Evolutionary conservation across 2,797 vertebrate species (phyloP).

Genomic region (Clangula hyemalis): DNA sequence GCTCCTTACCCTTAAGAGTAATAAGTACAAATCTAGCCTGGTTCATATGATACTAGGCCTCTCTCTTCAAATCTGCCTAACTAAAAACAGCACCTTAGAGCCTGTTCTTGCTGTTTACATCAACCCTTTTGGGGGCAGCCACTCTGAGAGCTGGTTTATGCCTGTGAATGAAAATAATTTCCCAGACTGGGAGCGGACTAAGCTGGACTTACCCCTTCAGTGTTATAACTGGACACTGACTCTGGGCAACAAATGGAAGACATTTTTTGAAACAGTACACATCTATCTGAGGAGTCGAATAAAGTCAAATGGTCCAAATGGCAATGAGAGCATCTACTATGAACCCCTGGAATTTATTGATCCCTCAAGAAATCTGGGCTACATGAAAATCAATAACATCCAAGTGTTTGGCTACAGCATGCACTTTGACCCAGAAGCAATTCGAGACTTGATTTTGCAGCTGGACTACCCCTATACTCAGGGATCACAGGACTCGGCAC

Average conservation of each 20-base stretch:
- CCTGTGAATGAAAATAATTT: conserved; percentile 91
- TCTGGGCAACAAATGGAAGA: conserved; percentile 98
- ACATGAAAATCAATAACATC: conserved; percentile 98
- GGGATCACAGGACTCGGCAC: conserved; percentile 94
- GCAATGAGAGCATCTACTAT: conserved; percentile 91
- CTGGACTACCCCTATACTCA: conserved; percentile 97
- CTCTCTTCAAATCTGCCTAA: conserved; percentile 95
- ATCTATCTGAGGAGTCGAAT: conserved; percentile 95
- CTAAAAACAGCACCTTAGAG: conserved; percentile 97
- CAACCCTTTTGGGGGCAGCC: conserved; percentile 97
- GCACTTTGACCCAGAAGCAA: conserved; percentile 97
- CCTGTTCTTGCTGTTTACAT: conserved; percentile 92
- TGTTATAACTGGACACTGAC: conserved; percentile 97
- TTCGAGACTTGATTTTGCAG: conserved; percentile 94
- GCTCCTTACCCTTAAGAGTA: conserved; percentile 96
- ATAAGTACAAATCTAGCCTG: conserved; percentile 97
- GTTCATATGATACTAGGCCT: conserved; percentile 97
- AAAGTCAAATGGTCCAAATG: conserved; percentile 84
- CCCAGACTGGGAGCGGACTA: conserved; percentile 94
- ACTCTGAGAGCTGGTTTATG: conserved; percentile 98
- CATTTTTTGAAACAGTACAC: conserved; percentile 97
- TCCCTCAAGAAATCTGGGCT: conserved; percentile 91
- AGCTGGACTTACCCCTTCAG: conserved; percentile 93
- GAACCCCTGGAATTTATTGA: conserved; percentile 93
- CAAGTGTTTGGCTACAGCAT: conserved; percentile 99